Evolutionary conservation across 2,888 invertebrate genomes (phyloP).

Genomic region (Mellilla xanthometata): DNA sequence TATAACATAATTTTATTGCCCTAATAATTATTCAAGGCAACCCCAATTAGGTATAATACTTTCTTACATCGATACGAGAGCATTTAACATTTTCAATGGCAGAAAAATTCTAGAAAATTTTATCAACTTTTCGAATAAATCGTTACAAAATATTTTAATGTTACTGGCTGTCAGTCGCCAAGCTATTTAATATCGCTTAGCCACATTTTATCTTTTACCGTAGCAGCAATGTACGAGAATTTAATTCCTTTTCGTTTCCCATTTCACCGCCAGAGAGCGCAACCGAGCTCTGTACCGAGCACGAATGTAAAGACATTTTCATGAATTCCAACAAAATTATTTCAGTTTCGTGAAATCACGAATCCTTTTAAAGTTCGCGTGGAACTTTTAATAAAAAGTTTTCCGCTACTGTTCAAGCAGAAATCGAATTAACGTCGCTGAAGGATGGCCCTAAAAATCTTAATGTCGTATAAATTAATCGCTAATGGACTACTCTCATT

Average conservation of each 20-base stretch:
- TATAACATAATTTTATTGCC: too few relatives aligned
- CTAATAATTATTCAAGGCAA: too few relatives aligned
- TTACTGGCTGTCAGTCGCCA: too few relatives aligned
- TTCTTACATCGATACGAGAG: too few relatives aligned
- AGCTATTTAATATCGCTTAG: background rate
- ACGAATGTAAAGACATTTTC: conserved; percentile 14
- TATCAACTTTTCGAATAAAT: too few relatives aligned
- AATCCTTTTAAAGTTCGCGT: conserved; percentile 7
- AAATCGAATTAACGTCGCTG: conserved; percentile 1
- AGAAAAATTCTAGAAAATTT: too few relatives aligned
- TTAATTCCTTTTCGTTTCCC: conserved; percentile 13
- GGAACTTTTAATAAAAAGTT: conserved; percentile 7
- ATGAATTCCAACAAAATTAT: conserved; percentile 10
- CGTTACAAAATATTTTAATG: too few relatives aligned
- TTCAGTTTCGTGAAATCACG: conserved; percentile 11
- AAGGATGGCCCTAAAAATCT: too few relatives aligned
- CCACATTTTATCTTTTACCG: background rate
- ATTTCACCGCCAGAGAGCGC: conserved; percentile 9
- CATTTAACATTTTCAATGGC: too few relatives aligned
- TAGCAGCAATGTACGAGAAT: conserved; percentile 9
- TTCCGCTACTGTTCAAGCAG: background rate
- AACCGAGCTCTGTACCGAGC: conserved; percentile 3
- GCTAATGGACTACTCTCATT: too few relatives aligned
- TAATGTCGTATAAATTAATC: too few relatives aligned
- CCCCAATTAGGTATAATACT: too few relatives aligned